Evolutionary conservation across 1,140 invertebrate genomes (phyloP), one percentile per base, ranked within the genome.

Genomic region (Lasioglossum albipes): DNA sequence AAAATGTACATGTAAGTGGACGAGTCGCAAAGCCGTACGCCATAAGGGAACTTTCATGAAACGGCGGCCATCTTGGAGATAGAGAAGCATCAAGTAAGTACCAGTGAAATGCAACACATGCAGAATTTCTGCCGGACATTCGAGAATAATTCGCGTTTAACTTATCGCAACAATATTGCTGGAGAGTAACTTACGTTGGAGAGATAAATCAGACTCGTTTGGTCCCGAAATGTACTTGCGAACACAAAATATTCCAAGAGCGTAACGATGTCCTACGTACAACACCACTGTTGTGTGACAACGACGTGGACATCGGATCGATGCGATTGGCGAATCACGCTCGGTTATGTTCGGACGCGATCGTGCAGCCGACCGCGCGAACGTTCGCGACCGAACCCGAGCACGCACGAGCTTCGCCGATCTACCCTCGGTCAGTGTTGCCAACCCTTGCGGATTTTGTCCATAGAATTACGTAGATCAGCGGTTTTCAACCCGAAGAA

Each of bases 51-150:
- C 84, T 89, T 86, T 84, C 82, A 77, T 82, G 77, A 90, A 84
- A 85, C 70, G 81, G 69, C 90, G 69, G 91, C 91, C 91, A 92
- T 92, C 85, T 92, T 92, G 91, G 69, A 91, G 85, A 73, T 71
- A 83, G 57, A 86, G 76, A 71, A 84, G 87, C 84, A 88, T 81
- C 80, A 88, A 88, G 86, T 87, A 88, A 88, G 86, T 87, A 82
- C 68, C 81, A 82, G 78, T 81, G 66, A 82, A 36, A 83, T 31
- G 81, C 59, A 82, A 90, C 85, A 89, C 89, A 91, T 89, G 89
- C 84, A 87, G 76, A 79, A 82, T 83, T 74, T 80, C 41, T 77
- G 31, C 41, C 65, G 59, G 42, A 59, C 54, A 69, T 52, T 7
- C 67, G 54, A 68, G 16, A 31, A 52, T 83, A 70, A 71, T 62